Evolutionary conservation across 64 coral and sea anemone genomes (phyloP), one percentile per base, ranked within the genome.

Genomic region (Trachythela sp.): DNA sequence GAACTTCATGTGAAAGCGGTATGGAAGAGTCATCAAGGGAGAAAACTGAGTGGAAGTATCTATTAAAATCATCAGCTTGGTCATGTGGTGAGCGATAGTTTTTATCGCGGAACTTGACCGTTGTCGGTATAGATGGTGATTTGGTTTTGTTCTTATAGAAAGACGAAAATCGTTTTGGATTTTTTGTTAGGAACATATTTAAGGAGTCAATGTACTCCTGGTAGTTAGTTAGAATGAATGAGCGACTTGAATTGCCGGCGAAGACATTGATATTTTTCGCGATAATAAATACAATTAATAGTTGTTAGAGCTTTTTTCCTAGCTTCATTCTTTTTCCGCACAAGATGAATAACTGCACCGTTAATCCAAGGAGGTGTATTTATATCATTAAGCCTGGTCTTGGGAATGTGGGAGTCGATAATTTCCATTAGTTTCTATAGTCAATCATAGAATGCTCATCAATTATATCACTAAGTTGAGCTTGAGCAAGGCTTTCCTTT

Each of bases 341-440:
- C 49, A 36, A 77, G 72, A 24, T 88, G n/a, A 22, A 77, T 72
- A 72, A 89, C 87, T 76, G 72, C n/a, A 72, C 67, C 87, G 48
- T 89, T 67, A 75, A 89, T 89, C 87, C 87, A 89, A 48, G 87
- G 87, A 67, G 60, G 87, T 45, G 60, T 48, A 67, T 89, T 89
- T 59, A 33, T 75, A n/a, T 89, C 87, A 10, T 26, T 72, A 75
- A 89, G 37, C 68, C 76, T 89, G 35, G 68, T 59, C 76, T 89
- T 89, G 29, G 38, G 87, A 76, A 89, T 24, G 31, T 89, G 70
- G 14, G 43, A 32, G n/a, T n/a, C n/a, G n/a, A n/a, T n/a, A n/a
- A n/a, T n/a, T n/a, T n/a, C n/a, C n/a, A n/a, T n/a, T n/a, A 89
- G 70, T 83, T 77, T 40, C 80, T n/a, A 43, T 52, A 89, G 32